Evolutionary conservation across 2,888 invertebrate genomes (phyloP), one percentile per base, ranked within the genome.

Genomic region (Platycheirus albimanus): DNA sequence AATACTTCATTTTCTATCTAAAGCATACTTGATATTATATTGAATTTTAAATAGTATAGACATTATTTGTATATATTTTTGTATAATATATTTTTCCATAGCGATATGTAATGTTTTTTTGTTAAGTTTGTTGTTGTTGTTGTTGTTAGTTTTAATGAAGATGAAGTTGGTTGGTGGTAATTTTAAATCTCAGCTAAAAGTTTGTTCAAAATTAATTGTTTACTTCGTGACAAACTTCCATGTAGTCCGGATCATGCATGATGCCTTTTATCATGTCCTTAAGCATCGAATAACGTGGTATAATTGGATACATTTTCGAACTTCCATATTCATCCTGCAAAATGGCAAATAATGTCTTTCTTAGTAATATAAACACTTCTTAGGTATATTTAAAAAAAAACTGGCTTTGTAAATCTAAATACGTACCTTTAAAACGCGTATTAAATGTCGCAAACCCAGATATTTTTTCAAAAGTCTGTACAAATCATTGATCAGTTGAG

Each of bases 241-340:
- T 97, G 92, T 97, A 98, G 91, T 97, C 97, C n/a, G 97, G 97
- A 91, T 97, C 96, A 88, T 97, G 95, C 94, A 97, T 96, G 87
- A 97, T 97, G 74, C 96, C 96, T 92, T 98, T 98, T 88, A 98
- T 98, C 97, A 99, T 98, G 90, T 97, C 97, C 91, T 99, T 99
- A 86, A 99, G 94, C 94, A 98, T 96, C 80, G 96, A 96, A 93
- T 99, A 99, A 61, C 98, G 95, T 28, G 98, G 96, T 89, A 98
- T 95, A 91, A 98, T 96, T 85, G 98, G 98, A 91, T 97, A 98
- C 88, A 97, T 93, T 92, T 98, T 98, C 70, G 97, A 96, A 90
- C 95, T 96, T 88, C 95, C 95, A 92, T 98, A 98, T 88, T 97
- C 97, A 86, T 94, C 93, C 96, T 97, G 24, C 24, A 33, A 33